A percentile compares a stretch with the other conserved stretches of the same genome.
These are phyloP conservation scores for Heterochromis multidens DNA, from an alignment of 2,113 vertebrate species.

Conservation along the genomic window DNA sequence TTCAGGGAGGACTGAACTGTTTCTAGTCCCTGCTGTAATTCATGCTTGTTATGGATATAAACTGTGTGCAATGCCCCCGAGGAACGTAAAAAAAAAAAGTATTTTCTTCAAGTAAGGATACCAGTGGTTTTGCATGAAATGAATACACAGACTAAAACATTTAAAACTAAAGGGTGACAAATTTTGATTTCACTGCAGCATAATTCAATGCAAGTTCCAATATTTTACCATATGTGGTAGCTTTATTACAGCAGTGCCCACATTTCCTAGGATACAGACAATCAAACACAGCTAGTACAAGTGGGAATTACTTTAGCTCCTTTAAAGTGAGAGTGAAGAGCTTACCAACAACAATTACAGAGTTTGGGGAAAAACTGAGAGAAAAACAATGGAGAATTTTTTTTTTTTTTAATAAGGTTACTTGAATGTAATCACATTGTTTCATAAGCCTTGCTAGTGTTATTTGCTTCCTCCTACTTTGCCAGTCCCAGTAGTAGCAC, in stretches of 20 bases:
- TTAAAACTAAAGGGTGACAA: not conserved
- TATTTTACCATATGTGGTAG: not conserved
- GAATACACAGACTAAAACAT: not conserved
- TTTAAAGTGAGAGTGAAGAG: not conserved
- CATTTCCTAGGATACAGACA: not conserved
- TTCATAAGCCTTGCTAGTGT: not conserved
- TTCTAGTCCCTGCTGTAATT: conserved; percentile 22
- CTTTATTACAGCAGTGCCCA: not conserved
- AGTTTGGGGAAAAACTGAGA: not conserved
- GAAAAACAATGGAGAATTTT: not conserved
- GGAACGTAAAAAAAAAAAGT: not conserved
- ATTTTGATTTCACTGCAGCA: not conserved
- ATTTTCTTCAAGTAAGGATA: conserved; percentile 20
- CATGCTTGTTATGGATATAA: conserved; percentile 35
- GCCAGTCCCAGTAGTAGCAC: not conserved
- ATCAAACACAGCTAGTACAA: not conserved
- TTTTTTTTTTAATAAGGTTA: not conserved
- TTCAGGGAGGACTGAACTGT: conserved; percentile 16
- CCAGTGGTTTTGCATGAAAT: conserved; percentile 9
- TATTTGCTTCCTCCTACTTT: not conserved
- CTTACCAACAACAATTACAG: not conserved
- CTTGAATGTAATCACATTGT: not conserved
- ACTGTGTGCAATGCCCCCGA: not conserved
- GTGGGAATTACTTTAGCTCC: not conserved
- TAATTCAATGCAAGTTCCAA: not conserved